phyloP scores from a whole-genome alignment of 53 echinoderm and acorn worm genomes.

The Zoroaster sp. region DNA sequence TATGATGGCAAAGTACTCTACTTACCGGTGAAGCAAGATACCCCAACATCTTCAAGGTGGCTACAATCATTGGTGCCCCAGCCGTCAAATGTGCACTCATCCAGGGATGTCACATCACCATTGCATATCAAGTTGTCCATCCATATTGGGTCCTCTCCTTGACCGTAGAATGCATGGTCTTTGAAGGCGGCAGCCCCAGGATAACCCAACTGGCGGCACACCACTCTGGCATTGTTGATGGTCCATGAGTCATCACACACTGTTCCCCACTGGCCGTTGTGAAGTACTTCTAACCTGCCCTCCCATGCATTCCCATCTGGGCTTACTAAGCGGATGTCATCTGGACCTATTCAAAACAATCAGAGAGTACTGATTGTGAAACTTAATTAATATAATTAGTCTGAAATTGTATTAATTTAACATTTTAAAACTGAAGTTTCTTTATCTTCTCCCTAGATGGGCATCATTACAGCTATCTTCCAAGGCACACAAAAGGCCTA shows the following conservation, averaged over 20 bases:
- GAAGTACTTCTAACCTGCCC: slow-evolving; percentile 61
- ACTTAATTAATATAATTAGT: too few species aligned
- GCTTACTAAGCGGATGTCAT: slow-evolving; percentile 26
- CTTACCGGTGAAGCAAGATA: slow-evolving; percentile 53
- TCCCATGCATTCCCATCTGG: background rate
- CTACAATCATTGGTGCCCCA: slow-evolving; percentile 57
- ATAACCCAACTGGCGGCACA: slow-evolving; percentile 59
- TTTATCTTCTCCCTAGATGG: too few species aligned
- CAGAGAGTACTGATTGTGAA: too few species aligned
- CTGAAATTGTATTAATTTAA: too few species aligned
- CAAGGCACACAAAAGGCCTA: too few species aligned
- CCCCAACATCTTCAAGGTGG: slow-evolving; percentile 56
- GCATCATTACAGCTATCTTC: too few species aligned
- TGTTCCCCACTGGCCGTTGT: slow-evolving; percentile 59
- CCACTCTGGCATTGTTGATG: slow-evolving; percentile 56
- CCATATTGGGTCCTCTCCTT: slow-evolving; percentile 51
- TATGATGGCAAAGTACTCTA: too few species aligned
- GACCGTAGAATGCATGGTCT: slow-evolving; percentile 22
- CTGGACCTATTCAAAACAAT: background rate
- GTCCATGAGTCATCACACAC: slow-evolving; percentile 65
- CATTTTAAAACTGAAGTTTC: too few species aligned
- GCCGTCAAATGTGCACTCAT: slow-evolving; percentile 28
- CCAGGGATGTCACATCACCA: slow-evolving; percentile 17
- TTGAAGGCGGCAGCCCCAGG: slow-evolving; percentile 17
- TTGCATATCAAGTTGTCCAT: slow-evolving; percentile 46